Base-by-base conservation (phyloP, 2,113 vertebrate species). In the Rana temporaria region DNA sequence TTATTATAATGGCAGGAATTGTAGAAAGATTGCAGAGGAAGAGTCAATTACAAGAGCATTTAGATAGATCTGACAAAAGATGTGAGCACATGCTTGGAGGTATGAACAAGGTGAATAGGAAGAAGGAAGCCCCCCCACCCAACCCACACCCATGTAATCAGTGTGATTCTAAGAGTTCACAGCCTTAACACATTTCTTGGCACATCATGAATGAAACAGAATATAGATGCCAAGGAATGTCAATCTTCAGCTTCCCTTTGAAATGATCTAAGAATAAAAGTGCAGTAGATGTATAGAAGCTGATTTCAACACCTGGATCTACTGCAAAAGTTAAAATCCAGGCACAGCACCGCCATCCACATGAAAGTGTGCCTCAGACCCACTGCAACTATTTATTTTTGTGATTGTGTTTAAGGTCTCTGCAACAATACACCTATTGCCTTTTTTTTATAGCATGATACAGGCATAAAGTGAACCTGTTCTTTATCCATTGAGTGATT, bases 191-290 rank as follows among this genome's bases (percentile, higher is more conserved):
- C 78, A 52, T 69, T 52, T 80, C 67, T 71, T 71, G 67, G 78
- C 78, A 62, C 66, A 80, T 38, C 62, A 63, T 60, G 56, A 75
- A 75, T 75, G 72, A 20, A 57, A 75, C 56, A 75, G 52, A 48
- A 74, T 73, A 74, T 82, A 65, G 11, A 66, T 73, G 70, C 69
- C 70, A 74, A 74, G 62, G 74, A 53, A 22, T 82, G 80, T 82
- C 80, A 82, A 73, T 82, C 80, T 74, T 74, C 80, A 82, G 18
- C 18, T 66, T 60, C 78, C 57, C 38, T 74, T 63, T 74, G 70
- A 74, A 74, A 82, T 55, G 59, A 59, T 63, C 63, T 74, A 66
- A 74, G 60, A 55, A 34, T 42, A 82, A 65, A 81, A 74, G 19
- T 48, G 30, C 24, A 66, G n/a, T 15, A 5, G 19, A 74, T 65